Conservation (phyloP, 2,113 vertebrate species). For the Origma solitaria region DNA sequence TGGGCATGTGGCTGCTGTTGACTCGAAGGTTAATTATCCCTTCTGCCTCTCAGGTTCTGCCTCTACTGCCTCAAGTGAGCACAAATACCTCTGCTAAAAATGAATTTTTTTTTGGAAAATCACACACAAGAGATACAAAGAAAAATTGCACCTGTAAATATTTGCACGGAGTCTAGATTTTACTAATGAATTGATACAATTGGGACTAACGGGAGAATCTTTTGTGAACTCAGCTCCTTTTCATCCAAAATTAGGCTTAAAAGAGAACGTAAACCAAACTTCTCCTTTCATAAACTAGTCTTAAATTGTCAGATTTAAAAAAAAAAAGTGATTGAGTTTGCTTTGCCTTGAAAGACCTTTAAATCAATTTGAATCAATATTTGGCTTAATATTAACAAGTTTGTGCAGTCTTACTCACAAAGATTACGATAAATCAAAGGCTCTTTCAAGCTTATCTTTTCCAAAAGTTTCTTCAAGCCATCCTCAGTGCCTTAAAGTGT, state of each 20-base stretch:
- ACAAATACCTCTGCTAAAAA: background rate
- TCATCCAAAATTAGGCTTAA: background rate
- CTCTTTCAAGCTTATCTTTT: slow-evolving; percentile 10
- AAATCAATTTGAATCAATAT: background rate
- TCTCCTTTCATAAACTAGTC: background rate
- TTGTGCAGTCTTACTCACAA: background rate
- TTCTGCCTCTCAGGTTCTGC: background rate
- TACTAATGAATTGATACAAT: background rate
- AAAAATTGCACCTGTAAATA: background rate
- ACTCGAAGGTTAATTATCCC: background rate
- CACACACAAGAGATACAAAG: background rate
- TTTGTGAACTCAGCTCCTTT: background rate
- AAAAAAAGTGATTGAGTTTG: background rate
- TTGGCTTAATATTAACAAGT: background rate
- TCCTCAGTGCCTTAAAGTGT: background rate
- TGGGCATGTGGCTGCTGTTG: background rate
- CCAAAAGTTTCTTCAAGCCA: background rate
- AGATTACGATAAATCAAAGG: slow-evolving; percentile 17
- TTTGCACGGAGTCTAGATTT: background rate
- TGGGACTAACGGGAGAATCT: background rate
- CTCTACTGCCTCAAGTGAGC: background rate
- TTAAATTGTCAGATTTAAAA: background rate
- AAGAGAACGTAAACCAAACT: background rate
- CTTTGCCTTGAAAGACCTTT: background rate
- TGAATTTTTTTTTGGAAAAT: background rate